Base-by-base conservation (phyloP, 2,888 invertebrate genomes). In the Minunthozetes semirufus region DNA sequence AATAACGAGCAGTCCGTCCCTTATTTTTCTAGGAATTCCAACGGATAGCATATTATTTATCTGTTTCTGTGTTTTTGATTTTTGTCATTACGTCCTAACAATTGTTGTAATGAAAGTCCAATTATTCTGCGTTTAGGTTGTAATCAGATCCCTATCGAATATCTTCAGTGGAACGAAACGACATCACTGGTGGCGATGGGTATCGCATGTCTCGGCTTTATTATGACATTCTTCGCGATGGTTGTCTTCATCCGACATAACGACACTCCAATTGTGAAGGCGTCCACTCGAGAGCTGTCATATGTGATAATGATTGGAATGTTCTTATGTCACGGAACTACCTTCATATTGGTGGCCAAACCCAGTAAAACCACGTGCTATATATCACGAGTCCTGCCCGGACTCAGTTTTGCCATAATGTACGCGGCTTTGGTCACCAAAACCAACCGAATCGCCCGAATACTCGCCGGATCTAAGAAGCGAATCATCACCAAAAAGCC, bases 371-470 rank as follows among this genome's bases (percentile, higher is more conserved):
- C 93, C 0, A 91, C 90, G 25, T 91, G 96, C 82, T 87, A 93
- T 79, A 88, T 96, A 46, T 93, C 95, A 81, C 90, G 94, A 48
- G 88, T 94, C 78, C 91, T 97, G 83, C 90, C 94, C 0, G 95
- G 94, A 4, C 91, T 97, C 83, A 94, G 95, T 81, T 98, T 99
- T 85, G 93, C 96, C 0, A 91, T 98, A 68, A 94, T 99, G 56
- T 98, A 98, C 85, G 95, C 95, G 0, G 94, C 98, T 0, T 86
- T 99, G 38, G 87, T 98, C 73, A 98, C 98, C 71, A 98, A 98
- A 86, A 98, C 98, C 15, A 98, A 97, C 85, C 86, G 98, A 73
- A 99, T 99, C 78, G 91, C 96, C 0, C 86, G 98, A 70, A 98
- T 98, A 82, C 92, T 98, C 84, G 94, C 95, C 82, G 95, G 96